phyloP scores from a whole-genome alignment of 1,140 invertebrate genomes.

The Atta colombica region DNA sequence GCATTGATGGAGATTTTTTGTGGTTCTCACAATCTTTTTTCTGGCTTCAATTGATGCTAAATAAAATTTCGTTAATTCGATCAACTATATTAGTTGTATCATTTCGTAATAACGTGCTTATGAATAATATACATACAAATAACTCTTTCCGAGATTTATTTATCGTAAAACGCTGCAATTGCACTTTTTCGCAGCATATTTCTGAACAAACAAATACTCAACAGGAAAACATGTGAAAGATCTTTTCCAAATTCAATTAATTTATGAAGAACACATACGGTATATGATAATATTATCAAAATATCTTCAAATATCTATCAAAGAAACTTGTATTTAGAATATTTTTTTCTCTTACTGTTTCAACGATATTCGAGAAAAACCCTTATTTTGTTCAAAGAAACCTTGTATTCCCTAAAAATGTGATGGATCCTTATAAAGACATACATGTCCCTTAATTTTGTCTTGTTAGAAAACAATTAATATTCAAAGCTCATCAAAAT shows the following conservation, averaged over 20 bases:
- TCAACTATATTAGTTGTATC: not conserved
- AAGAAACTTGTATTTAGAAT: not conserved
- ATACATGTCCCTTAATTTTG: too few relatives aligned
- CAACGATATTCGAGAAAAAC: too few relatives aligned
- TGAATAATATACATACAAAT: not conserved
- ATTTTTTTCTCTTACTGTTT: too few relatives aligned
- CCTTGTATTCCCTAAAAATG: too few relatives aligned
- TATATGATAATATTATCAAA: not conserved
- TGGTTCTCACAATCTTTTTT: not conserved
- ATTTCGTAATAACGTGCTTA: not conserved
- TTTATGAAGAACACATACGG: not conserved
- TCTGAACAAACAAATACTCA: not conserved
- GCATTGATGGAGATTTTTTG: not conserved
- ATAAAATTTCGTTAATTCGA: not conserved
- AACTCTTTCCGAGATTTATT: not conserved
- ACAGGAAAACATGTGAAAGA: not conserved
- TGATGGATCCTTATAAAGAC: too few relatives aligned
- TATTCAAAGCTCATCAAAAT: too few relatives aligned
- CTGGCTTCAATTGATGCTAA: not conserved
- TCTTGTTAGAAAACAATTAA: too few relatives aligned
- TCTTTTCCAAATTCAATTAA: not conserved
- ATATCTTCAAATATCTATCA: not conserved
- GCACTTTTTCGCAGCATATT: not conserved
- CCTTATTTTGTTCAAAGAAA: too few relatives aligned
- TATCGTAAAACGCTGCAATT: not conserved